A percentile compares a stretch with the other conserved stretches of the same genome.
phyloP scores from a whole-genome alignment of 2,888 invertebrate genomes.

The Dicyrtomina minuta region DNA sequence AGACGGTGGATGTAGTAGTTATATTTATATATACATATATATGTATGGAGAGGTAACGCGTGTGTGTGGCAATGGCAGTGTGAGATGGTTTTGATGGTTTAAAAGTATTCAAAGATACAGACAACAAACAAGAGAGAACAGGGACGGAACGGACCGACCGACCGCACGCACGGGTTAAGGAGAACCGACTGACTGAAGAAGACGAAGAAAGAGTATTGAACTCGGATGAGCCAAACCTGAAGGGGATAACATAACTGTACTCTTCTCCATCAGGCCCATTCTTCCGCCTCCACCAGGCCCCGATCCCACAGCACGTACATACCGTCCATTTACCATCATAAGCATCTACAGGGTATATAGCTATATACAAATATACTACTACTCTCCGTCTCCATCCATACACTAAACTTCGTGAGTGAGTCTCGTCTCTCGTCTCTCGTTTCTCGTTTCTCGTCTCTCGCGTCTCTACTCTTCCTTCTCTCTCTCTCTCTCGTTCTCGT shows the following conservation, averaged over 20 bases:
- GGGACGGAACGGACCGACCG: slow-evolving; percentile 16
- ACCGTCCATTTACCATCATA: not conserved
- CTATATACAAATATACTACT: not conserved
- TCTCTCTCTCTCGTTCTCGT: no score
- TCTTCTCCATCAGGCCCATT: slow-evolving; percentile 32
- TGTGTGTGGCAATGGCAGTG: not conserved
- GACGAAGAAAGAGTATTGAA: slow-evolving; percentile 44
- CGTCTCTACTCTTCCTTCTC: no score
- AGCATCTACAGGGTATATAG: not conserved
- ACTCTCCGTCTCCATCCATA: no score
- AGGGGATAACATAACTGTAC: slow-evolving; percentile 44
- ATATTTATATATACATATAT: no score
- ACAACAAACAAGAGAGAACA: slow-evolving; percentile 15
- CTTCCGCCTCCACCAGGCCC: slow-evolving; percentile 22
- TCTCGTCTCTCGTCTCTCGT: no score
- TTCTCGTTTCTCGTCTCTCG: no score
- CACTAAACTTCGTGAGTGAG: no score
- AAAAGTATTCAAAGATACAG: not conserved
- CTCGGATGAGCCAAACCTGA: slow-evolving; percentile 42
- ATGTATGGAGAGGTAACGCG: not conserved
- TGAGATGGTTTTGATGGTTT: not conserved
- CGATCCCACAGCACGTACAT: slow-evolving; percentile 5
- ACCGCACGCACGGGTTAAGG: slow-evolving; percentile 39
- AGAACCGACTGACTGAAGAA: slow-evolving; percentile 41
- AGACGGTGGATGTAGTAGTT: no score